Base-by-base conservation (phyloP, 2,888 invertebrate species). In the Plemyria rubiginata region DNA sequence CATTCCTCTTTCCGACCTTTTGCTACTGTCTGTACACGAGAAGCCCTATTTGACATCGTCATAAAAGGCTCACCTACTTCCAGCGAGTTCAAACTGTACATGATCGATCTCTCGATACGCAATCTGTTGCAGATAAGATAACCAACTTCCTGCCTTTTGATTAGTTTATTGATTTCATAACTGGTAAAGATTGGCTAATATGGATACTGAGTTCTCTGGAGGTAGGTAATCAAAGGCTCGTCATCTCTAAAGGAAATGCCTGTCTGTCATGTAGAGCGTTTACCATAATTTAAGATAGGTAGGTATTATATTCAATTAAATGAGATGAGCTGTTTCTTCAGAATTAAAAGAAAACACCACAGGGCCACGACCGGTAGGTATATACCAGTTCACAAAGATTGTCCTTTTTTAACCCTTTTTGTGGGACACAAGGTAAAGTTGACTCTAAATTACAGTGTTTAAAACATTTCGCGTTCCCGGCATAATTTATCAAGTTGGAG, bases 1-100 rank as follows among this genome's bases (percentile, higher is more conserved):
- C n/a, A n/a, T n/a, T n/a, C n/a, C n/a, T n/a, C n/a, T n/a, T n/a
- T n/a, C n/a, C n/a, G n/a, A n/a, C 50, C 50, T 50, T 56, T 51
- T 32, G 48, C 43, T 54, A 29, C 56, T 28, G 41, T 11, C 41
- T 51, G 46, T 52, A 61, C 55, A 12, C n/a, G 28, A 22, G 5
- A 28, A 6, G 40, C 56, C 48, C 29, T 22, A 54, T 59, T 65
- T 45, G 54, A 54, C 50, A 59, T 55, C 53, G 40, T 62, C 65
- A 22, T 60, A 66, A 50, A 70, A 67, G 67, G 66, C 55, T 58
- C 60, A 53, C 66, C 70, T 62, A 66, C 49, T 58, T 70, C 52
- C 36, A 60, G 49, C 64, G 0, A 45, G 56, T 48, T 64, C 38
- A 45, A 64, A 64, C 52, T 55, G 63, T 54, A 54, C 63, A 48